A percentile compares a stretch with the other conserved stretches of the same genome.
Conservation (phyloP, 2,888 invertebrate species). For the Dicyrtomina minuta region DNA sequence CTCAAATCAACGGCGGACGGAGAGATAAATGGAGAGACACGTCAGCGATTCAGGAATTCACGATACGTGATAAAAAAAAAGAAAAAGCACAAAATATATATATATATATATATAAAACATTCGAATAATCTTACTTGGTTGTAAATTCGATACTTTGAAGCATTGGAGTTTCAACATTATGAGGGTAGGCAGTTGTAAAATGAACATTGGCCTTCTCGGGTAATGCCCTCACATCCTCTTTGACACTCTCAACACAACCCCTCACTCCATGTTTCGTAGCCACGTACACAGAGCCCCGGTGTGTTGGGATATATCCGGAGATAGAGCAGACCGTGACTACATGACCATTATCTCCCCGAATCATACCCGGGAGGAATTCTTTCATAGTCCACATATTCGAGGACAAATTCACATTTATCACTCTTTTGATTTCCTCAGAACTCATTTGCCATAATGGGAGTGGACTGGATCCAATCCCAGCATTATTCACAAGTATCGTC, state of each 20-base stretch:
- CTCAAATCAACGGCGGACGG: too few species aligned
- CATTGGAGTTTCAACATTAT: too few species aligned
- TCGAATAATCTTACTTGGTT: not conserved
- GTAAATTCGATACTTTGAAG: not conserved
- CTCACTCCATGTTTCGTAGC: slow-evolving; percentile 27
- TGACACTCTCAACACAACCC: slow-evolving; percentile 5
- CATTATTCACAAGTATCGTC: slow-evolving; percentile 44
- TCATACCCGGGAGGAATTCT: slow-evolving; percentile 42
- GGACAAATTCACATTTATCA: slow-evolving; percentile 39
- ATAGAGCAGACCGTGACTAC: slow-evolving; percentile 39
- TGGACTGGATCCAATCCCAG: slow-evolving; percentile 28
- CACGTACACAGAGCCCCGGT: slow-evolving; percentile 33
- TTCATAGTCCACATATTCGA: slow-evolving; percentile 45
- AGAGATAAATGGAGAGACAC: too few species aligned
- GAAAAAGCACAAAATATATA: not conserved
- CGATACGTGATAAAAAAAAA: too few species aligned
- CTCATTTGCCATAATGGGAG: slow-evolving; percentile 32
- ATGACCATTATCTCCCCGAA: slow-evolving; percentile 37
- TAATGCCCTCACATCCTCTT: not conserved
- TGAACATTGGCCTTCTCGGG: not conserved
- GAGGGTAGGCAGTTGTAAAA: not conserved
- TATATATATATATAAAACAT: not conserved
- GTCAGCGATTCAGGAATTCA: too few species aligned
- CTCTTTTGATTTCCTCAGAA: slow-evolving; percentile 37
- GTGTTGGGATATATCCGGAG: slow-evolving; percentile 12